phyloP scores from a whole-genome alignment of 2,113 vertebrate species.

The Scomber colias region DNA sequence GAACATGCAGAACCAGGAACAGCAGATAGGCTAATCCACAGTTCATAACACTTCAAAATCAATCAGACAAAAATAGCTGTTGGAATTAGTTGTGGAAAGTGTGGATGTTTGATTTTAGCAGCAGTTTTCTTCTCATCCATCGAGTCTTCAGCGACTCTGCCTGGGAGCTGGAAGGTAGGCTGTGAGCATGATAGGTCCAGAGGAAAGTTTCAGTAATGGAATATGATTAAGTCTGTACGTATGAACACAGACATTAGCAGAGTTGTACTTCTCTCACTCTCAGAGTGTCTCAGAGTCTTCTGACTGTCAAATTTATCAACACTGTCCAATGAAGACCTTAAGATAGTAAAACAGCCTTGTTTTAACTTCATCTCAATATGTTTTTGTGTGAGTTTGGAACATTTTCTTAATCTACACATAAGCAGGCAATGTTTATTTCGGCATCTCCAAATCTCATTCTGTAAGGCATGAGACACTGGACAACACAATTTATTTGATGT shows the following conservation, averaged over 20 bases:
- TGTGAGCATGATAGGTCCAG: background rate
- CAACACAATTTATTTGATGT: background rate
- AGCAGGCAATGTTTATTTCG: background rate
- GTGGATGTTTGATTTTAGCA: background rate
- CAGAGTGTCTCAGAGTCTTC: background rate
- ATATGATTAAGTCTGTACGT: slow-evolving; percentile 18
- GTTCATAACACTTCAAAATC: background rate
- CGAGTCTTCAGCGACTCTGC: background rate
- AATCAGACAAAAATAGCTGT: background rate
- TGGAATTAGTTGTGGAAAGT: background rate
- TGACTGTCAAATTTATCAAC: too few relatives aligned
- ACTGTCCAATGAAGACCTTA: background rate
- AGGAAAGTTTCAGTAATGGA: slow-evolving; percentile 57
- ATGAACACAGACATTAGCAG: background rate
- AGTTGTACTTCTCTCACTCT: too few relatives aligned
- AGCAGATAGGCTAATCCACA: background rate
- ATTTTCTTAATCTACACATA: background rate
- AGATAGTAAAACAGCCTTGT: background rate
- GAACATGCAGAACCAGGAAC: background rate
- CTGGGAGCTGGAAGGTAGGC: background rate
- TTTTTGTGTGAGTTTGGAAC: too few relatives aligned
- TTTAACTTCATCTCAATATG: background rate
- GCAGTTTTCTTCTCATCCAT: slow-evolving; percentile 25
- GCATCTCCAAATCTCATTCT: background rate
- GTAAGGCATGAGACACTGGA: background rate